Conservation (phyloP, 2,888 invertebrate species). For the Megastigmus dorsalis region DNA sequence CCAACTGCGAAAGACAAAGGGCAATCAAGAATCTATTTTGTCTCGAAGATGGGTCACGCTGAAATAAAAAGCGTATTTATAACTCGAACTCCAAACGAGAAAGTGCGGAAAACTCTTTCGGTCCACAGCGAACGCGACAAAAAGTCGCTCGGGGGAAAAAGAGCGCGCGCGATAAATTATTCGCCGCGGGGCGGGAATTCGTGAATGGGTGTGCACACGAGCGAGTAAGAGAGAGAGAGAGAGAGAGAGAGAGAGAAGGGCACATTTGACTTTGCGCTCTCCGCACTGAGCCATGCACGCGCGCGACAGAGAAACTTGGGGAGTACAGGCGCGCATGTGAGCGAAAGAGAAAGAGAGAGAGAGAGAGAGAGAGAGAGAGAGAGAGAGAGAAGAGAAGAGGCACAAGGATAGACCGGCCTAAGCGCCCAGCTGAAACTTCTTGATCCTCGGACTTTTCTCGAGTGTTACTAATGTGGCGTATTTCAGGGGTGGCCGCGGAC, state of each 20-base stretch:
- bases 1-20: too few relatives aligned
- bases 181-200: neutral
- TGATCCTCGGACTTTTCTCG: slow-evolving; percentile 61
- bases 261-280: slow-evolving; percentile 30
- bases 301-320: slow-evolving; percentile 24
- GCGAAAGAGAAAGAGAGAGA: too few relatives aligned
- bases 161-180: slow-evolving; percentile 31
- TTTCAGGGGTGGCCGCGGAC: slow-evolving; percentile 39
- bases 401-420: slow-evolving; percentile 15
- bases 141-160: neutral
- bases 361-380: too few relatives aligned
- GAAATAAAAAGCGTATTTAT: neutral
- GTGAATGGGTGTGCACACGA: slow-evolving; percentile 2
- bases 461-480: slow-evolving; percentile 60
- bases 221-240: neutral
- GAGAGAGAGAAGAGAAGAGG: too few relatives aligned
- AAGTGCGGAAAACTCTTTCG: neutral
- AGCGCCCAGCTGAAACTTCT: slow-evolving; percentile 55
- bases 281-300: too few relatives aligned
- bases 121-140: neutral
- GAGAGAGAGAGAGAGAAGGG: neutral
- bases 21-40: too few relatives aligned
- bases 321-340: neutral
- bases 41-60: too few relatives aligned
- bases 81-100: neutral